Conservation (phyloP, 2,888 invertebrate species). For the Amorpha juglandis region DNA sequence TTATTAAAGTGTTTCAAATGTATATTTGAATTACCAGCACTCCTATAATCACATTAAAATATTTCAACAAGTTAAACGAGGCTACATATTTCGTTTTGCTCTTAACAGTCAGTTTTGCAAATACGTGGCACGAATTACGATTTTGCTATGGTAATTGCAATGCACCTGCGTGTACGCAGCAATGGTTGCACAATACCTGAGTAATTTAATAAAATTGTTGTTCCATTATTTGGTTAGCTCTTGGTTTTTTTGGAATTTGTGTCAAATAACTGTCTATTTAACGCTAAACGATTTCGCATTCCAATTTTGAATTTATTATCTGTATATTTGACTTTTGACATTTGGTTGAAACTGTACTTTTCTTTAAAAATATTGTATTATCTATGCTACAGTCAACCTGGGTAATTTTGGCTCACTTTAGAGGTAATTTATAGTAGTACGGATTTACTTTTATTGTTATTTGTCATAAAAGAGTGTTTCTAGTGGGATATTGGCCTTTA, state of each 20-base stretch:
- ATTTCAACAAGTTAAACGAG: slow-evolving; percentile 25
- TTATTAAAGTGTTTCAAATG: slow-evolving; percentile 4
- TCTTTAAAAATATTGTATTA: background rate
- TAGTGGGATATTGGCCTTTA: too few species aligned
- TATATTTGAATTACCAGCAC: slow-evolving; percentile 21
- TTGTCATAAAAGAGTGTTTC: too few species aligned
- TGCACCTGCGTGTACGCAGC: slow-evolving; percentile 35
- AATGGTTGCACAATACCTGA: slow-evolving; percentile 21
- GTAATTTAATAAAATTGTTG: slow-evolving; percentile 25
- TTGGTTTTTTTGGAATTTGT: slow-evolving; percentile 17
- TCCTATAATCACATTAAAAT: slow-evolving; percentile 20
- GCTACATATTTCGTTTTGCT: slow-evolving; percentile 31
- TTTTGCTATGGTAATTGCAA: slow-evolving; percentile 39
- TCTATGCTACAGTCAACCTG: too few species aligned
- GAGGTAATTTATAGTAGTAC: too few species aligned
- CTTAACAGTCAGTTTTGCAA: slow-evolving; percentile 37
- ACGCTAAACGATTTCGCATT: background rate
- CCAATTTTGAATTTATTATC: background rate
- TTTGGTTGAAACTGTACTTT: slow-evolving; percentile 2
- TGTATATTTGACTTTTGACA: background rate
- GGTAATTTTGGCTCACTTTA: too few species aligned
- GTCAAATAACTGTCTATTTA: slow-evolving; percentile 33
- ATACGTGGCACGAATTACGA: slow-evolving; percentile 34
- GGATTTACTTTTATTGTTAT: too few species aligned
- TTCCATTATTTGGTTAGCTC: slow-evolving; percentile 13